phyloP scores from a whole-genome alignment of 2,888 invertebrate species.

The Hirtodrosophila trivittata region DNA sequence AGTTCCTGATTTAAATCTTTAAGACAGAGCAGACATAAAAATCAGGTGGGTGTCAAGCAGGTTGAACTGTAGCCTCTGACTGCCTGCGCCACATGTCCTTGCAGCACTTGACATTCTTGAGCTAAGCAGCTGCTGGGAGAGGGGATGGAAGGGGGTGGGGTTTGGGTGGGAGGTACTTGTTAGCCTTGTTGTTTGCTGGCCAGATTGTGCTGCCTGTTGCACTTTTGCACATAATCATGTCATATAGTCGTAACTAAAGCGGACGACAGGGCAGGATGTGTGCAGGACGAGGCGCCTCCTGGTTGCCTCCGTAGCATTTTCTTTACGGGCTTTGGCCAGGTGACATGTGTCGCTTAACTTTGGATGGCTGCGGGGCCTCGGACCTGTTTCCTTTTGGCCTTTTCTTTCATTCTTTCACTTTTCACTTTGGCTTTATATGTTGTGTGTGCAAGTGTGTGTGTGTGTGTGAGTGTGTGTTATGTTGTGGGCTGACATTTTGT shows the following conservation, averaged over 20 bases:
- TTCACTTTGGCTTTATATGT: slow-evolving; percentile 51
- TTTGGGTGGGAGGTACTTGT: too few species aligned
- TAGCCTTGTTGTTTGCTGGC: too few species aligned
- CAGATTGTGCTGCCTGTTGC: slow-evolving; percentile 61
- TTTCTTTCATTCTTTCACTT: slow-evolving; percentile 44
- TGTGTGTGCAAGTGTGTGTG: slow-evolving; percentile 50
- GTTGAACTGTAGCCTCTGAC: slow-evolving; percentile 47
- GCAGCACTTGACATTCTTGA: background rate
- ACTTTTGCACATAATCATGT: slow-evolving; percentile 79
- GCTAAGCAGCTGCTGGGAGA: background rate
- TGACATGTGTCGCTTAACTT: slow-evolving; percentile 78
- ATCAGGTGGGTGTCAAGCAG: slow-evolving; percentile 53
- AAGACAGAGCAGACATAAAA: slow-evolving; percentile 20
- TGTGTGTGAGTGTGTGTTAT: slow-evolving; percentile 39
- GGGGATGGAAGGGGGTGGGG: too few species aligned
- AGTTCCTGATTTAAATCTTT: slow-evolving; percentile 2
- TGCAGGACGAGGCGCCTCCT: slow-evolving; percentile 34
- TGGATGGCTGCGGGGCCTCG: slow-evolving; percentile 57
- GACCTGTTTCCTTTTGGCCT: slow-evolving; percentile 49
- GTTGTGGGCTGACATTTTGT: slow-evolving; percentile 64
- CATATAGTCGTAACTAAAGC: slow-evolving; percentile 57
- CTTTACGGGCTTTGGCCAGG: slow-evolving; percentile 49
- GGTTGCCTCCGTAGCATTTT: slow-evolving; percentile 25
- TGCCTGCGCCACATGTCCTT: slow-evolving; percentile 11
- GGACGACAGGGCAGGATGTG: slow-evolving; percentile 71